These are phyloP conservation scores for Sinosuthora webbiana DNA, from an alignment of 2,113 vertebrate genomes.

Conservation along the genomic window DNA sequence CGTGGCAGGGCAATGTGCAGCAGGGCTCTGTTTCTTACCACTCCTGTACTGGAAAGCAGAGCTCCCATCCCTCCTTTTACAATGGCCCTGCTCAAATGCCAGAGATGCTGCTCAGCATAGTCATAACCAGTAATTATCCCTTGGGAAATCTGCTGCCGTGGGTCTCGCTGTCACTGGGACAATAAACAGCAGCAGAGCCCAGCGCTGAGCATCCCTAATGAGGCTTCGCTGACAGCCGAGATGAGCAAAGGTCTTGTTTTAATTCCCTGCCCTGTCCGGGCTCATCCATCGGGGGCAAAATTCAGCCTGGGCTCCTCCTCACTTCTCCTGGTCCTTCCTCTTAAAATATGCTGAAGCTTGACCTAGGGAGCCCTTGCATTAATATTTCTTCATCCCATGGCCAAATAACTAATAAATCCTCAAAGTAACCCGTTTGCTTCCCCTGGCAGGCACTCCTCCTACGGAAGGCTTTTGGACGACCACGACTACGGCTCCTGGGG, in stretches of 20 bases:
- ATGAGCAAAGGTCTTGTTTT: conserved; percentile 21
- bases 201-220: not conserved
- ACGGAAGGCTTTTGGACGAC: conserved; percentile 81
- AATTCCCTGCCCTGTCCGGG: not conserved
- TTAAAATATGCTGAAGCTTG: not conserved
- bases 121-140: not conserved
- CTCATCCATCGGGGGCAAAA: not conserved
- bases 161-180: not conserved
- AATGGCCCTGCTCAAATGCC: not conserved
- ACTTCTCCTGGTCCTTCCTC: not conserved
- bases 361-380: not conserved
- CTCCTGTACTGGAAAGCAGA: not conserved
- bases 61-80: not conserved
- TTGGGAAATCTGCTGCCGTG: not conserved
- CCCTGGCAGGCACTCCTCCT: conserved; percentile 79
- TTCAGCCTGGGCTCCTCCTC: not conserved
- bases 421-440: not conserved
- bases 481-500: conserved; percentile 76
- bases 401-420: not conserved
- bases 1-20: accelerated
- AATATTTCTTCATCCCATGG: not conserved
- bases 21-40: accelerated
- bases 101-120: not conserved
- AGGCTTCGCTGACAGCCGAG: conserved; percentile 3
- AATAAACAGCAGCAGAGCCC: conserved; percentile 13